Percentiles rank a stretch among this genome's conserved stretches.
Conservation (phyloP, 2,797 vertebrate species). For the Tiaroga cobitis region DNA sequence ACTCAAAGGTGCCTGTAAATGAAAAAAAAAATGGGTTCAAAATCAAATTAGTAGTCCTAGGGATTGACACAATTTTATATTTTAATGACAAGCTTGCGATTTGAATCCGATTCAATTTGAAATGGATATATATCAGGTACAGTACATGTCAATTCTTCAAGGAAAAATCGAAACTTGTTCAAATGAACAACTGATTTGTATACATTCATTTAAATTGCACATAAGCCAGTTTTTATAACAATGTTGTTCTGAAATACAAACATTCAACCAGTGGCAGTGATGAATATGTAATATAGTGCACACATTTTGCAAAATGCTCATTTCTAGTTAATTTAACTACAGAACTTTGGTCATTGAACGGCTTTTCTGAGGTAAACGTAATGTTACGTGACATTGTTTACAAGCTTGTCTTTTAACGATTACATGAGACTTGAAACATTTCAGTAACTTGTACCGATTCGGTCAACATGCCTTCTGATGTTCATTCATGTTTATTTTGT, state of each 20-base stretch:
- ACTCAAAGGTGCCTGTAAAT: constrained; percentile 62
- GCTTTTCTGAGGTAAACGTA: neutral
- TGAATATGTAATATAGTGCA: neutral
- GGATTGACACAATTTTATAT: neutral
- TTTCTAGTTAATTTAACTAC: neutral
- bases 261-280: neutral
- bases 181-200: neutral
- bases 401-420: too few relatives aligned
- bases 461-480: too few relatives aligned
- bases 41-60: neutral
- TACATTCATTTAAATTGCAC: neutral
- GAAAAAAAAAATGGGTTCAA: neutral
- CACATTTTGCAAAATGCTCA: neutral
- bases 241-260: neutral
- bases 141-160: neutral
- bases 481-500: too few relatives aligned
- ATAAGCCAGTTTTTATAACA: neutral
- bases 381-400: too few relatives aligned
- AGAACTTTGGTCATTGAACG: neutral
- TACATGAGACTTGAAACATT: too few relatives aligned
- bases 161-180: neutral
- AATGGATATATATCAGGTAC: too few relatives aligned
- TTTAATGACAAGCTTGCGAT: neutral
- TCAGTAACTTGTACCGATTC: too few relatives aligned
- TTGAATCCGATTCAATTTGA: too few relatives aligned